Evolutionary conservation across 1,140 invertebrate genomes (phyloP).

Genomic region (Ganaspis sp.): DNA sequence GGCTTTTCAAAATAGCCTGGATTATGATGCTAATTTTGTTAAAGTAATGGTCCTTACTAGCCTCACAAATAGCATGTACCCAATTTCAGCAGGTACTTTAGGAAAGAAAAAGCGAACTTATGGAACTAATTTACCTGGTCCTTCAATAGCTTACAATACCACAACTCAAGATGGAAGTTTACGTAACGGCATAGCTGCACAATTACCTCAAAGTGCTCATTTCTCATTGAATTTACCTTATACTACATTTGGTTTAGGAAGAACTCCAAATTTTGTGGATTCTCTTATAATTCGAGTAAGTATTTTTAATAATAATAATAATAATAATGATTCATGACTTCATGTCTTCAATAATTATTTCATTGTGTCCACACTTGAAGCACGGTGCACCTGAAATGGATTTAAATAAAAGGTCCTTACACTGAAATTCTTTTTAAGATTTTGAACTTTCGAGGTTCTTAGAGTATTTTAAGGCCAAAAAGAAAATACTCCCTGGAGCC

Average conservation of each 20-base stretch:
- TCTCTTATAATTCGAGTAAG: constrained; percentile 89
- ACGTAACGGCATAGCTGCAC: constrained; percentile 86
- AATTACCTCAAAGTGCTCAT: constrained; percentile 94
- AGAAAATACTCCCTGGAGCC: too few species aligned
- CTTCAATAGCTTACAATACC: constrained; percentile 90
- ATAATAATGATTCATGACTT: too few species aligned
- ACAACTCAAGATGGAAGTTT: constrained; percentile 88
- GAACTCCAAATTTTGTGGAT: constrained; percentile 98
- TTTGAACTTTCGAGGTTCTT: too few species aligned
- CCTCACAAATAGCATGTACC: constrained; percentile 83
- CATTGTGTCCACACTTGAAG: too few species aligned
- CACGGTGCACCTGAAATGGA: too few species aligned
- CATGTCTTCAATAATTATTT: too few species aligned
- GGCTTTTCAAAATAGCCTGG: constrained; percentile 91
- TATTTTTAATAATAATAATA: constrained; percentile 50
- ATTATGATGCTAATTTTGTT: constrained; percentile 96
- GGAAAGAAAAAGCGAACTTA: constrained; percentile 87
- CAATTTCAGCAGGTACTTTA: constrained; percentile 82
- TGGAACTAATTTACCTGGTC: constrained; percentile 92
- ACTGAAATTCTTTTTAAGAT: too few species aligned
- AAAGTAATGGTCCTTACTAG: constrained; percentile 96
- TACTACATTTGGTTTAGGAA: constrained; percentile 95
- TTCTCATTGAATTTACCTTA: constrained; percentile 95
- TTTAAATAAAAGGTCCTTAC: too few species aligned
- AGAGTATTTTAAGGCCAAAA: too few species aligned